These are phyloP conservation scores for Pteropus alecto DNA, from an alignment of 2,113 vertebrate species.

Conservation along the genomic window DNA sequence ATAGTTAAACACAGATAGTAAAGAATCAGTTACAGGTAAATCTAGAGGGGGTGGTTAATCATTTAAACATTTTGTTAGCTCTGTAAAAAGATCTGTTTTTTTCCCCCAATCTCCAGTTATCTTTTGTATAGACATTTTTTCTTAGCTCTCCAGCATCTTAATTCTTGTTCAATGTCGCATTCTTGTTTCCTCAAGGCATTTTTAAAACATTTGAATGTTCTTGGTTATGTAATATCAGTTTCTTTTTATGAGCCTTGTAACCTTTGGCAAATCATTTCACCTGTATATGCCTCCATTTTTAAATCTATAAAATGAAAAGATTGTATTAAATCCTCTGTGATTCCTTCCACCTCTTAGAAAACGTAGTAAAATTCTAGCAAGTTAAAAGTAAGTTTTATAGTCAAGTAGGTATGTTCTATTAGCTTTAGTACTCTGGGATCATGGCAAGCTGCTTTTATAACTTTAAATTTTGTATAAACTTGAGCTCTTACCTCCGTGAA, in stretches of 20 bases:
- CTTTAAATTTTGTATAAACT: constrained; percentile 2
- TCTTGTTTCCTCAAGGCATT: constrained; percentile 13
- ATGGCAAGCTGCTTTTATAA: background rate
- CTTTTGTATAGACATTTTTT: constrained; percentile 10
- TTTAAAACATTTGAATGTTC: background rate
- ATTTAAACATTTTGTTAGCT: constrained; percentile 38
- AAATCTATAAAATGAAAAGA: constrained; percentile 12
- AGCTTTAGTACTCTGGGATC: background rate
- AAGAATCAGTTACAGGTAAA: constrained; percentile 27
- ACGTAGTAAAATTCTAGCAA: background rate
- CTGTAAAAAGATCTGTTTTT: background rate
- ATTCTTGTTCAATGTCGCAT: background rate
- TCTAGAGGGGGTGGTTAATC: background rate
- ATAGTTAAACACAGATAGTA: constrained; percentile 5
- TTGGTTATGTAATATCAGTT: background rate
- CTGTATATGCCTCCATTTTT: background rate
- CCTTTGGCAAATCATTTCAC: background rate
- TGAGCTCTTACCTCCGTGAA: background rate
- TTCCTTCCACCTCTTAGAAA: constrained; percentile 6
- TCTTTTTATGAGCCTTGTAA: background rate
- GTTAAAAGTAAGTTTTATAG: background rate
- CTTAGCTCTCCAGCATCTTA: background rate
- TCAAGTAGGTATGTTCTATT: background rate
- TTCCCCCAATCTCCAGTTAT: background rate
- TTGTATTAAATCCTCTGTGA: background rate